phyloP scores from a whole-genome alignment of 2,888 invertebrate genomes.

The Stenchaetothrips biformis region DNA sequence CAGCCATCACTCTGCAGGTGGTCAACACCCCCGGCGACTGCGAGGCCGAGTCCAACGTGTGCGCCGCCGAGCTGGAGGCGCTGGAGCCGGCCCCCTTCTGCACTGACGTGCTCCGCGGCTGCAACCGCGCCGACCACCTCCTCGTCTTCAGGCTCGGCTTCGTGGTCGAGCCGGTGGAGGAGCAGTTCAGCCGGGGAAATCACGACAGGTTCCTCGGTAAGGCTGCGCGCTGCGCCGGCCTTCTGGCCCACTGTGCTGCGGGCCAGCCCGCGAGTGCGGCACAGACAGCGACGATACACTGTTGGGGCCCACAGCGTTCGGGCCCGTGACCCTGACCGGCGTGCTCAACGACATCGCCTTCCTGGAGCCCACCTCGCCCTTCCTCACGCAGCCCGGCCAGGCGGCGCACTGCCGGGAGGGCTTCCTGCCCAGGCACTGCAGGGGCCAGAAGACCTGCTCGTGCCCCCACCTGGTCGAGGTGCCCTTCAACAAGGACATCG shows the following conservation, averaged over 20 bases:
- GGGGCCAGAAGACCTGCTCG: not conserved
- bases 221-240: no score
- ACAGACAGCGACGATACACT: no score
- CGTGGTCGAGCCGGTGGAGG: not conserved
- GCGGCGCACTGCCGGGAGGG: not conserved
- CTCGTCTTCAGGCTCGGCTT: slow-evolving; percentile 8
- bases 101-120: not conserved
- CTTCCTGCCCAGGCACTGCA: not conserved
- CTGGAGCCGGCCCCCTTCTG: not conserved
- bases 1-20: no score
- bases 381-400: not conserved
- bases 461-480: not conserved
- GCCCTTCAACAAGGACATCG: not conserved
- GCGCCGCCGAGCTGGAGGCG: not conserved
- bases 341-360: not conserved
- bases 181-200: not conserved
- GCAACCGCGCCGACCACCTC: not conserved
- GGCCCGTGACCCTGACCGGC: not conserved
- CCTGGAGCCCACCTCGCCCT: not conserved
- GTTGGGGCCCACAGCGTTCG: not conserved
- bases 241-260: not conserved
- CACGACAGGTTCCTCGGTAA: slow-evolving; percentile 6
- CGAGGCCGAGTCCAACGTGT: not conserved
- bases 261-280: no score
- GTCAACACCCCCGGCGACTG: not conserved